Evolutionary conservation across 23 tunicate species (phyloP), one percentile per base, ranked within the genome.

Genomic region (Ascidia mentula): DNA sequence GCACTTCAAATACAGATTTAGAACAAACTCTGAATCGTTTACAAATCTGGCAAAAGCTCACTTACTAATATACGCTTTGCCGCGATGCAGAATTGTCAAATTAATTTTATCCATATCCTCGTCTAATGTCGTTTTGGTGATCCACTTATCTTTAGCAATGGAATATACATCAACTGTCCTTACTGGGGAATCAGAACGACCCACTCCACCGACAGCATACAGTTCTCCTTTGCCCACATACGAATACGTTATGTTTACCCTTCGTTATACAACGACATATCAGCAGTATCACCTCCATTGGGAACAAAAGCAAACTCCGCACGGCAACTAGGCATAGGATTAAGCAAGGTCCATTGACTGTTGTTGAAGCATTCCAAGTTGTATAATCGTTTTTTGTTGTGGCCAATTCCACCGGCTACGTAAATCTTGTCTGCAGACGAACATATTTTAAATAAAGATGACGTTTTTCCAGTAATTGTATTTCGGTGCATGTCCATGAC

Each of bases 391-490:
- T 53, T 53, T 53, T 9, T 53, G 65, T 53, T 53, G 65, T 20
- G 24, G 28, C 65, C 65, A 53, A 53, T 53, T 53, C 65, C 65
- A 5, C 65, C 65, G 24, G 65, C 65, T 20, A 53, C 65, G 65
- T 53, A 53, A 3, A 53, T 6, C 7, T 20, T 28, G 24, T 53
- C 65, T 53, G 53, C 53, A 42, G 53, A n/a, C n/a, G n/a, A n/a
- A n/a, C n/a, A n/a, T n/a, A n/a, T n/a, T n/a, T n/a, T n/a, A n/a
- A n/a, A n/a, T n/a, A n/a, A n/a, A n/a, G n/a, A n/a, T n/a, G n/a
- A n/a, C n/a, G n/a, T n/a, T n/a, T n/a, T n/a, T n/a, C n/a, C n/a
- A n/a, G n/a, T n/a, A n/a, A n/a, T n/a, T n/a, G n/a, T n/a, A n/a
- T n/a, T n/a, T n/a, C n/a, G n/a, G n/a, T n/a, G n/a, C n/a, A n/a